Conservation (phyloP, 2,797 vertebrate species). For the Allobates femoralis region DNA sequence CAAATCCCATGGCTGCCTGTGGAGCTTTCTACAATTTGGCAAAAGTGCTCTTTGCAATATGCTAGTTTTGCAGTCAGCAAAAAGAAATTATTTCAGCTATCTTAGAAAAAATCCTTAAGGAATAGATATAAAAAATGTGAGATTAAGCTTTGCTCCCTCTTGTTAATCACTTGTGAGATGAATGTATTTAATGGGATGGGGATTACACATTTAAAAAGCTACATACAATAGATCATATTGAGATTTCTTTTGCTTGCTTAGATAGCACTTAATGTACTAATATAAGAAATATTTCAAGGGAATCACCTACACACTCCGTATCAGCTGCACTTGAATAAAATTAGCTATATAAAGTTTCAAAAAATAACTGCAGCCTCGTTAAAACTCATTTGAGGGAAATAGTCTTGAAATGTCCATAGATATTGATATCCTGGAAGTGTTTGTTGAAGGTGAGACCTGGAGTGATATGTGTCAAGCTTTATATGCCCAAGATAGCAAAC, state of each 20-base stretch:
- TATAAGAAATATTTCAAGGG: not conserved
- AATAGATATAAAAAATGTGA: conserved; percentile 54
- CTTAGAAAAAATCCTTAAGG: conserved; percentile 41
- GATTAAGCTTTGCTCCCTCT: conserved; percentile 55
- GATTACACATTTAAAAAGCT: conserved; percentile 49
- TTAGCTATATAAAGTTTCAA: not conserved
- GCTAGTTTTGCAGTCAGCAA: conserved; percentile 51
- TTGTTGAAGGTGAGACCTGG: not conserved
- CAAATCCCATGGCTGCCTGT: conserved; percentile 56
- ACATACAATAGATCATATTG: conserved; percentile 40
- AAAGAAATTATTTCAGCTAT: conserved; percentile 51
- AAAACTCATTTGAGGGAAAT: not conserved
- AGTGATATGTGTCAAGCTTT: not conserved
- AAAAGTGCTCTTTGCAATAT: conserved; percentile 62
- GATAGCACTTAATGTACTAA: conserved; percentile 8
- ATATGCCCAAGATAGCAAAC: too few relatives aligned
- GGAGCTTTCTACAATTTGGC: conserved; percentile 53
- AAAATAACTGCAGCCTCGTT: not conserved
- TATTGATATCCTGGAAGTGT: not conserved
- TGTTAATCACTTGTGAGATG: conserved; percentile 30
- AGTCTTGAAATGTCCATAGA: not conserved
- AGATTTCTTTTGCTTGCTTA: conserved; percentile 37
- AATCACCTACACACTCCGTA: not conserved
- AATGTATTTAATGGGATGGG: conserved; percentile 55
- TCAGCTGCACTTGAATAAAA: not conserved